Conservation (phyloP, 1,140 invertebrate genomes). For the Whitmania pigra region DNA sequence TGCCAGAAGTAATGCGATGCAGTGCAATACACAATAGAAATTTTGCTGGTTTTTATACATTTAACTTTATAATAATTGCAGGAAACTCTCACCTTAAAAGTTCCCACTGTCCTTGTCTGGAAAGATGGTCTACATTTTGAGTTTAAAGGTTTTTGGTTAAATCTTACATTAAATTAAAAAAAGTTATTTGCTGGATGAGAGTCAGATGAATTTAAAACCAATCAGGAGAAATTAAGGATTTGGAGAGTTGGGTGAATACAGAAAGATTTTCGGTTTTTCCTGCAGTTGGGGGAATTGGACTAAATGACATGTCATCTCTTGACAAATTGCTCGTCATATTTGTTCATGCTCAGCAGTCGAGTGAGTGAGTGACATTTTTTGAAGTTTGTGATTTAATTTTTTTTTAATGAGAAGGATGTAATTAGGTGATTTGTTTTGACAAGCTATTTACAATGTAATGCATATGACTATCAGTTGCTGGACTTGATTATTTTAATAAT, state of each 20-base stretch:
- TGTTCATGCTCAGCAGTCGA: constrained; percentile 28
- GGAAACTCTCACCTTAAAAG: not conserved
- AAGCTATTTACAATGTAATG: not conserved
- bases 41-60: constrained; percentile 34
- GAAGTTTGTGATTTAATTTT: not conserved
- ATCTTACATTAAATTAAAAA: constrained; percentile 1
- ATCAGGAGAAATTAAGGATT: constrained; percentile 35
- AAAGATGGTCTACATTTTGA: constrained; percentile 61
- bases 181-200: constrained; percentile 20
- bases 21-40: constrained; percentile 7
- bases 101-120: constrained; percentile 59
- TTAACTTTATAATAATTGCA: constrained; percentile 9
- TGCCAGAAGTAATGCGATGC: constrained; percentile 31
- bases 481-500: not conserved
- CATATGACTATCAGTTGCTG: not conserved
- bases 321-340: constrained; percentile 36
- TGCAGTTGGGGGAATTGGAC: constrained; percentile 54
- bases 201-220: constrained; percentile 31
- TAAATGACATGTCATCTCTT: constrained; percentile 36
- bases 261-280: constrained; percentile 82
- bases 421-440: not conserved
- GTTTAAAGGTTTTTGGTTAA: constrained; percentile 51
- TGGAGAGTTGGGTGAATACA: constrained; percentile 72
- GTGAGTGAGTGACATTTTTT: not conserved
- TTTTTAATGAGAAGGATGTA: not conserved